These are phyloP conservation scores for Pteropus rufus DNA, from an alignment of 2,797 vertebrate genomes.

Conservation along the genomic window DNA sequence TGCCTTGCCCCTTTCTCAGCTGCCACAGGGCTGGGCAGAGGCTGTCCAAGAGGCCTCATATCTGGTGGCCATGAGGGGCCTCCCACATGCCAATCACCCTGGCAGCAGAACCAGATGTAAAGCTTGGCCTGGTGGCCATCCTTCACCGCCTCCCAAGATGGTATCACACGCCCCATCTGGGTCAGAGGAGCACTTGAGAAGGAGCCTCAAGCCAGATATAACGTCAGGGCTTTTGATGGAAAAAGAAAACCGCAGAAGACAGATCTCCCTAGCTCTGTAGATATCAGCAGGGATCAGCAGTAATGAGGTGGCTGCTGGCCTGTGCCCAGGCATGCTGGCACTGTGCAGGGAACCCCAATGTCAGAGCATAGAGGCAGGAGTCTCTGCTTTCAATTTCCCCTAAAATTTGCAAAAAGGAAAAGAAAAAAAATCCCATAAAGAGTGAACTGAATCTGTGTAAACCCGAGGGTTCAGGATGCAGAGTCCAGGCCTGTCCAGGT, in stretches of 20 bases:
- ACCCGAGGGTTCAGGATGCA: neutral
- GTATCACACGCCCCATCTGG: constrained; percentile 45
- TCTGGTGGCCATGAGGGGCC: rapidly evolving
- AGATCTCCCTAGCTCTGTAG: constrained; percentile 69
- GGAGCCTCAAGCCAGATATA: constrained; percentile 57
- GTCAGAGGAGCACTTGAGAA: constrained; percentile 22
- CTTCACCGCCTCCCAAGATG: neutral
- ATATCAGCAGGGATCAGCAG: constrained; percentile 55
- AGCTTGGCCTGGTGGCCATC: neutral
- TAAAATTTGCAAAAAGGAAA: constrained; percentile 22
- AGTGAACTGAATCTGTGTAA: neutral
- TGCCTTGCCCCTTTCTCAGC: neutral
- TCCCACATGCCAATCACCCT: rapidly evolving
- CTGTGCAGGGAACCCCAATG: constrained; percentile 41
- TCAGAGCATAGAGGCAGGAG: constrained; percentile 44
- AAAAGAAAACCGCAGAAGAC: constrained; percentile 65
- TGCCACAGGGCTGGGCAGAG: neutral
- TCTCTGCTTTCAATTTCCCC: constrained; percentile 61
- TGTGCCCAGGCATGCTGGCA: constrained; percentile 36
- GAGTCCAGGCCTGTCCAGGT: neutral
- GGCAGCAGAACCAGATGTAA: constrained; percentile 45
- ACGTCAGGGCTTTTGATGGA: constrained; percentile 47
- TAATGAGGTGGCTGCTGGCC: constrained; percentile 57
- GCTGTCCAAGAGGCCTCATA: neutral
- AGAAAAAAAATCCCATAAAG: neutral